Base-by-base conservation (phyloP, 2,888 invertebrate genomes). In the Odiellus spinosus region DNA sequence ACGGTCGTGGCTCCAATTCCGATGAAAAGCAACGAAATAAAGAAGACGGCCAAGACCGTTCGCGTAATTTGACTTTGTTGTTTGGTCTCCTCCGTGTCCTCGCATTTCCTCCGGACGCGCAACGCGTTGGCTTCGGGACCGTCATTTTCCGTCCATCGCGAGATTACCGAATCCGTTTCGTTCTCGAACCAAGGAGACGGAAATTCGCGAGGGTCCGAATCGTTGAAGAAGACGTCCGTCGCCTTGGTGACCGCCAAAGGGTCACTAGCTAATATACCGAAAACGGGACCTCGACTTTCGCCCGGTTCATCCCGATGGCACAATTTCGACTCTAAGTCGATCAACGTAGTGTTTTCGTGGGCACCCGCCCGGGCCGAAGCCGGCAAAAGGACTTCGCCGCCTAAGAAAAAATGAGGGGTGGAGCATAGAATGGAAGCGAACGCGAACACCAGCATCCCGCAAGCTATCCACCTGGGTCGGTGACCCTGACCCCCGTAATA, bases 1-100 rank as follows among this genome's bases (percentile, higher is more conserved):
- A 88, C 86, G 12, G 88, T 86, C 1, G 90, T 90, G 69, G 87
- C 87, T 0, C 88, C 88, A 67, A 88, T 80, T 43, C 90, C 88
- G 35, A 88, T 85, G 49, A 86, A 82, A 45, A 90, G 71, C 57
- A 90, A 70, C 59, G 86, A 85, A 57, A 82, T 73, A 68, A 88
- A 86, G 67, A 90, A 82, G 70, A 88, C 86, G 45, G 80, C 81
- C 57, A 88, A 71, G 44, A 88, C 85, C 49, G 83, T 56, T 14
- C 53, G 55, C 1, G 59, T 59, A 2, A 55, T 50, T n/a, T 47
- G 49, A 33, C 49, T 53, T 17, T 51, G 50, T 1, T 47, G 33
- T 1, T 33, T 44, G 3, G 44, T 11, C 11, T 45, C 46, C 20
- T 50, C 44, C 32, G 48, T 51, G n/a, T 32, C 26, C 35, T 46